Evolutionary conservation across 1,140 invertebrate species (phyloP).

Genomic region (Brevipalpus yothersi): DNA sequence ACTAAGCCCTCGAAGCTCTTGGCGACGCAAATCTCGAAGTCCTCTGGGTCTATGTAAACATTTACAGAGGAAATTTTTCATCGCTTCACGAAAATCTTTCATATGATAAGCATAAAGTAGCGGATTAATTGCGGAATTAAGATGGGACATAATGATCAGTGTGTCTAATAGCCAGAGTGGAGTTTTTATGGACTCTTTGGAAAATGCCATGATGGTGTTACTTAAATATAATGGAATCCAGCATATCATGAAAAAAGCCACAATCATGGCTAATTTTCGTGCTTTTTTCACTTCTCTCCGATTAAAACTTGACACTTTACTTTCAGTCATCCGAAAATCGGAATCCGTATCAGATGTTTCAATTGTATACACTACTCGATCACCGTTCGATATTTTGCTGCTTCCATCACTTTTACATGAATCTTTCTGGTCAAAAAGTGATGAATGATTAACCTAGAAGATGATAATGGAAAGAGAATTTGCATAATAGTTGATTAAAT

Average conservation of each 20-base stretch:
- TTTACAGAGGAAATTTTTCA: slow-evolving; percentile 27
- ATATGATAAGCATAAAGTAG: slow-evolving; percentile 68
- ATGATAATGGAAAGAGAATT: too few species aligned
- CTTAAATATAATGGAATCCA: slow-evolving; percentile 79
- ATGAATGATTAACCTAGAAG: too few species aligned
- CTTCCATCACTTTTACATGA: too few species aligned
- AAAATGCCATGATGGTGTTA: slow-evolving; percentile 61
- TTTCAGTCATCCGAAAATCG: too few species aligned
- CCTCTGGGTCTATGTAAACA: slow-evolving; percentile 7
- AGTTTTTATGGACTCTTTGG: slow-evolving; percentile 26
- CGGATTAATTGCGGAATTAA: slow-evolving; percentile 67
- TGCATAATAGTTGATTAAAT: too few species aligned
- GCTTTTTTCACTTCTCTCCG: slow-evolving; percentile 66
- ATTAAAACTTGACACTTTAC: slow-evolving; percentile 5
- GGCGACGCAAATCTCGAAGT: slow-evolving; percentile 3
- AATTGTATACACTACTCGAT: too few species aligned
- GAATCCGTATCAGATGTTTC: too few species aligned
- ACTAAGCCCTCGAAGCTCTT: slow-evolving; percentile 6
- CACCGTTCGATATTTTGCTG: too few species aligned
- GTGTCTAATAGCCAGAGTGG: slow-evolving; percentile 42
- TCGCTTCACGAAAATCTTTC: slow-evolving; percentile 48
- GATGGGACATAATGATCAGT: slow-evolving; percentile 61
- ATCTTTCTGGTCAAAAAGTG: too few species aligned
- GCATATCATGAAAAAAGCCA: slow-evolving; percentile 69
- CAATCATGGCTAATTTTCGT: slow-evolving; percentile 66